Conservation (phyloP, 2,113 vertebrate genomes). For the Lepidothrix coronata region DNA sequence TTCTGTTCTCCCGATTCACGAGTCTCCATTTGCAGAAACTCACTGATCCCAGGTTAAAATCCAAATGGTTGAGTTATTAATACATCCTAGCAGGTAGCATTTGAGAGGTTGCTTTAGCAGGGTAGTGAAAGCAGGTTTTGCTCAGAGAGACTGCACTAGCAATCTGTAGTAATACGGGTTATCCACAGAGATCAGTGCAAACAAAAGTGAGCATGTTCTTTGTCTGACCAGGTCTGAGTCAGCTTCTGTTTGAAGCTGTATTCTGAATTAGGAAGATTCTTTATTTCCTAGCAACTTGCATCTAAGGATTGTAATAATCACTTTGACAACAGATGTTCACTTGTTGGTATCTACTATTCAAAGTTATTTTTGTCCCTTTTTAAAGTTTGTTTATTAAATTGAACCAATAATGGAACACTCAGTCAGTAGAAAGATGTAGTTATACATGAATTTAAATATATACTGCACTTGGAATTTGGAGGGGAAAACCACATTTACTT, state of each 20-base stretch:
- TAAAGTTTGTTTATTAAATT: background rate
- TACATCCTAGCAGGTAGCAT: background rate
- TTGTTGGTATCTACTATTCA: background rate
- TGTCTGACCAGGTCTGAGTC: constrained; percentile 3
- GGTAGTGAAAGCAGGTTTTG: background rate
- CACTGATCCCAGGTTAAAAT: background rate
- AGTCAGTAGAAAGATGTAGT: background rate
- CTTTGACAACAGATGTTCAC: background rate
- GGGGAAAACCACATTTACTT: background rate
- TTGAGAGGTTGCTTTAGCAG: background rate
- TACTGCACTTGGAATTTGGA: background rate
- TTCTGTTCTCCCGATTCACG: accelerated
- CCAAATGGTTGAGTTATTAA: background rate
- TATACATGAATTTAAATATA: background rate
- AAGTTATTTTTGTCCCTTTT: background rate
- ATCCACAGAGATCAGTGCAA: background rate
- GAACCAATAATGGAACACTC: background rate
- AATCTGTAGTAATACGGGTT: background rate
- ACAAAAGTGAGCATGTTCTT: background rate
- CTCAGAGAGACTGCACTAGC: background rate
- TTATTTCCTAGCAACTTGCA: background rate
- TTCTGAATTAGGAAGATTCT: background rate
- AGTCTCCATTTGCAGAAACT: background rate
- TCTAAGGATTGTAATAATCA: background rate
- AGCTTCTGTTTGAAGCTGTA: constrained; percentile 6